A percentile compares a stretch with the other conserved stretches of the same genome.
These are phyloP conservation scores for Micronycteris hirsuta DNA, from an alignment of 2,113 vertebrate genomes.

Conservation along the genomic window DNA sequence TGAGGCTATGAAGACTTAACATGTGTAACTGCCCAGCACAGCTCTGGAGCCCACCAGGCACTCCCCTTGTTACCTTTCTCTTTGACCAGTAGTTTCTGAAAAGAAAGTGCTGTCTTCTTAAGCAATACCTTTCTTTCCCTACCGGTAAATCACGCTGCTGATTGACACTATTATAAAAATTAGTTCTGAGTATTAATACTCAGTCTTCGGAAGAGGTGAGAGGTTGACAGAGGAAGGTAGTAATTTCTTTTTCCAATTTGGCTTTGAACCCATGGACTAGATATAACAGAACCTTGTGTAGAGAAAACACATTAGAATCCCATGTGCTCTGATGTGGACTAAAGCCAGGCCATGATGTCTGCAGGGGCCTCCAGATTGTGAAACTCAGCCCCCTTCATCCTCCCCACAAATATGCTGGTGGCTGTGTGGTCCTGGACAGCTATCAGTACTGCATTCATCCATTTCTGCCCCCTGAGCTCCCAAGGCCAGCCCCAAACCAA, in stretches of 20 bases:
- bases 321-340: background rate
- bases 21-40: background rate
- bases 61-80: background rate
- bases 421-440: slow-evolving; percentile 24
- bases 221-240: background rate
- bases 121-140: background rate
- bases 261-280: background rate
- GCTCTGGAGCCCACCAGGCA: background rate
- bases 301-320: background rate
- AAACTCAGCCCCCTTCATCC: background rate
- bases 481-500: background rate
- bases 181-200: background rate
- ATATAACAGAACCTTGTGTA: background rate
- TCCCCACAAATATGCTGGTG: background rate
- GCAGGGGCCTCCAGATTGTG: background rate
- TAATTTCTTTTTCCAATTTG: background rate
- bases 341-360: background rate
- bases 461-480: background rate
- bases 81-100: background rate
- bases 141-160: background rate
- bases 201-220: background rate
- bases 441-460: background rate
- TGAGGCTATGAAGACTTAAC: background rate
- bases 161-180: background rate
- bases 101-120: background rate